Evolutionary conservation across 1,140 invertebrate genomes (phyloP), one percentile per base, ranked within the genome.

Genomic region (Thaumetopoea pityocampa): DNA sequence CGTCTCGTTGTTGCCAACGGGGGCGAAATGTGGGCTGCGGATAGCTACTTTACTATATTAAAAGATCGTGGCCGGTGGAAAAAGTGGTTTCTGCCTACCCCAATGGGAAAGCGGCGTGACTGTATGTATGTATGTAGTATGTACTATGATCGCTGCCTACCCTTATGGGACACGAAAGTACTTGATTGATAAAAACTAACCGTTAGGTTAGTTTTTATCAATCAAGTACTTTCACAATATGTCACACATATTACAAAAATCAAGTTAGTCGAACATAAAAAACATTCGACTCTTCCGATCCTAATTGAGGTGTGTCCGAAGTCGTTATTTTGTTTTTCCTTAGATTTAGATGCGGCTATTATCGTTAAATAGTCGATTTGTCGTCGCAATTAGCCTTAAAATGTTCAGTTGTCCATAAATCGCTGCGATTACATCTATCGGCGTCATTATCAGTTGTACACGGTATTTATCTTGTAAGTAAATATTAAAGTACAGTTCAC

Each of bases 211-310:
- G 18, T 19, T 24, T 37, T 49, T 36, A 49, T 49, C 46, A 16
- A n/a, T n/a, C n/a, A 11, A 8, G 23, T 26, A 46, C 28, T 38
- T 33, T 45, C 38, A 44, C 5, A 30, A 44, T 29, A 47, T 30
- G 34, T 46, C 28, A 38, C 16, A 15, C 22, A 7, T n/a, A 28
- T 16, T 7, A 16, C 15, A 66, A 72, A 58, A 66, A 73, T 74
- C 73, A 71, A 71, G 76, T 79, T 76, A 76, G 65, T 65, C 38
- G 51, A 49, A 71, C 74, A 73, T 76, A 76, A 71, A 71, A 69
- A 74, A 32, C 50, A 54, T 66, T 66, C 33, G 57, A 64, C 45
- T 67, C 64, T 74, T 74, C 67, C 68, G 58, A 67, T 60, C 47
- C 56, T 74, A 78, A 78, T 78, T 68, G 70, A 72, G 63, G 65